Evolutionary conservation across 2,888 invertebrate species (phyloP), one percentile per base, ranked within the genome.

Genomic region (Eilema caniola): DNA sequence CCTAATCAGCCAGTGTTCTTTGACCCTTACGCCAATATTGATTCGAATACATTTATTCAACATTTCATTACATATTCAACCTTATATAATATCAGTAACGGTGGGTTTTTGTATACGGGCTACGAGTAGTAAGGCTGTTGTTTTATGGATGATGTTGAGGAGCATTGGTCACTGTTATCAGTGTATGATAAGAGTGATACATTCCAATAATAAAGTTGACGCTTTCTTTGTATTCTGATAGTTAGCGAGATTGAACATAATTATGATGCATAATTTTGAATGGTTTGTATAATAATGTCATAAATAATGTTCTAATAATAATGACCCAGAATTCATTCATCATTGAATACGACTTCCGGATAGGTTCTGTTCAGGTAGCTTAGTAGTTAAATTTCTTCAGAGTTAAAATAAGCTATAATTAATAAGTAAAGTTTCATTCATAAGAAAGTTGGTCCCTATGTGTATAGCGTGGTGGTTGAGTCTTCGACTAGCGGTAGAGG

Each of bases 1-100:
- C 79, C 87, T 92, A 91, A 93, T 93, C 93, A 92, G 90, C 81
- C 88, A 83, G 82, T 93, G 94, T 93, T 92, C 94, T 94, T 94
- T 95, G 94, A 95, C 94, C 94, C 89, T 88, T 83, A 73, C 70
- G 70, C 75, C 72, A 70, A 79, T 77, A 81, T 83, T 80, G 77
- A 83, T 75, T 77, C 71, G 77, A 74, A 69, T 74, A 89, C 76
- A 70, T 80, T 62, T 66, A 59, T 7, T 10, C 5, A 24, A 62
- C 5, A 23, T 14, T 14, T 23, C 77, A 85, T 33, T 56, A 59
- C 37, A 88, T 74, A 81, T 41, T 63, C 23, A 67, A 73, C 80
- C 76, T 73, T 89, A 74, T 70, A 0, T 0, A 12, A 4, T 1
- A 3, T 0, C 0, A 0, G 5, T 2, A 85, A 88, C 53, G 72